A percentile compares a stretch with the other conserved stretches of the same genome.
Conservation (phyloP, 2,888 invertebrate genomes). For the Melipona beecheii region DNA sequence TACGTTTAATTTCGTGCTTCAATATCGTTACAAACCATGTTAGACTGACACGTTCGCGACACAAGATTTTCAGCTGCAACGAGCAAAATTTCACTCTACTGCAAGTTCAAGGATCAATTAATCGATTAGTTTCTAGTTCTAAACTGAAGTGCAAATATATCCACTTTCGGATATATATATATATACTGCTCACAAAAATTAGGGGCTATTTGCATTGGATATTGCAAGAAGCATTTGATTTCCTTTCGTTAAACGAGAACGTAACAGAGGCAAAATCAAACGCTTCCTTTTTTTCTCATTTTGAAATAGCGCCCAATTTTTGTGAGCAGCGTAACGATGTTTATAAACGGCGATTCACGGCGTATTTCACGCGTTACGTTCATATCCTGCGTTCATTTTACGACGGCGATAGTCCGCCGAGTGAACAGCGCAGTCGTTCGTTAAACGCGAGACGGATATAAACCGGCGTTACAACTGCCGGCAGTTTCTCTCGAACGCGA, state of each 20-base stretch:
- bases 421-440: slow-evolving; percentile 28
- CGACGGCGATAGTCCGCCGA: slow-evolving; percentile 24
- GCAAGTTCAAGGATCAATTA: not conserved
- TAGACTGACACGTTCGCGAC: too few species aligned
- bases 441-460: slow-evolving; percentile 46
- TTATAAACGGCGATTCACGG: slow-evolving; percentile 19
- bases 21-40: too few species aligned
- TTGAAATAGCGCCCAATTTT: too few species aligned
- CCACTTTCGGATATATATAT: not conserved
- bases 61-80: too few species aligned
- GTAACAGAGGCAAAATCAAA: too few species aligned
- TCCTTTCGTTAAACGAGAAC: too few species aligned
- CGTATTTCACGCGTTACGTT: slow-evolving; percentile 10
- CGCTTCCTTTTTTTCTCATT: too few species aligned
- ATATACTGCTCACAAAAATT: not conserved
- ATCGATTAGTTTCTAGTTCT: not conserved
- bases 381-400: slow-evolving; percentile 26
- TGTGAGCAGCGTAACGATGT: not conserved
- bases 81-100: too few species aligned
- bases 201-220: too few species aligned
- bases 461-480: slow-evolving; percentile 36
- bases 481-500: slow-evolving; percentile 32
- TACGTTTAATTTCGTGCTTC: too few species aligned
- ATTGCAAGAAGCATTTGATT: too few species aligned
- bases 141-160: not conserved